A percentile compares a stretch with the other conserved stretches of the same genome.
These are phyloP conservation scores for Drosophila setifemur DNA, from an alignment of 1,140 invertebrate genomes.

Conservation along the genomic window DNA sequence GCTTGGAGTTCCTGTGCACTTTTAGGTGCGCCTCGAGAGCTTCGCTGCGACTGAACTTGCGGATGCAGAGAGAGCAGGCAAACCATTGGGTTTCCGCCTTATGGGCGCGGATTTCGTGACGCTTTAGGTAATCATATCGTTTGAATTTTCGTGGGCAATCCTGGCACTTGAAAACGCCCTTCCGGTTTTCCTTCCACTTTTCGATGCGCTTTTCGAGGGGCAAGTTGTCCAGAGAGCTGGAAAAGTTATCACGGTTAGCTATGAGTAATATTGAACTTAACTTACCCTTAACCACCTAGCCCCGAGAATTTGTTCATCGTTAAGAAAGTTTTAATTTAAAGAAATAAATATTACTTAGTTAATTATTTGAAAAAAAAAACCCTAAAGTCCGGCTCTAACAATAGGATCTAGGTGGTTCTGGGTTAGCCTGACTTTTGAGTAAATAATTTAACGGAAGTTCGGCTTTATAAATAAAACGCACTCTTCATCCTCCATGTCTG, in stretches of 20 bases:
- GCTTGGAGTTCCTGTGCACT: constrained; percentile 57
- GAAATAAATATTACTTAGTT: no score
- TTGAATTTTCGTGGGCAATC: constrained; percentile 59
- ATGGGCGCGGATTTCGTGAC: constrained; percentile 39
- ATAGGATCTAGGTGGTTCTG: no score
- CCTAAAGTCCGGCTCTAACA: no score
- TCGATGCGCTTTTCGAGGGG: constrained; percentile 43
- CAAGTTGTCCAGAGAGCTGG: constrained; percentile 58
- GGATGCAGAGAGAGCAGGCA: constrained; percentile 59
- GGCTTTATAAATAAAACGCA: constrained; percentile 8
- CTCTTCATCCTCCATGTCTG: constrained; percentile 64
- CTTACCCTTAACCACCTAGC: no score
- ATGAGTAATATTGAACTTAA: no score
- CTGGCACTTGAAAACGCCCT: constrained; percentile 30
- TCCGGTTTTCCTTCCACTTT: constrained; percentile 46
- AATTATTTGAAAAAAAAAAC: no score
- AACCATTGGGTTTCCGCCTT: constrained; percentile 40
- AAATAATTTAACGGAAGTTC: no score
- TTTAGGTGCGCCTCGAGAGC: constrained; percentile 54
- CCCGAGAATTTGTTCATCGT: no score
- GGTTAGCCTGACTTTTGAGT: no score
- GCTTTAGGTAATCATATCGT: constrained; percentile 40
- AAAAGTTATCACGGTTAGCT: no score
- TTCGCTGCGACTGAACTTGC: constrained; percentile 61
- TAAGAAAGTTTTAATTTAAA: no score